These are phyloP conservation scores for Salarias fasciatus DNA, from an alignment of 2,797 vertebrate genomes.

Conservation along the genomic window DNA sequence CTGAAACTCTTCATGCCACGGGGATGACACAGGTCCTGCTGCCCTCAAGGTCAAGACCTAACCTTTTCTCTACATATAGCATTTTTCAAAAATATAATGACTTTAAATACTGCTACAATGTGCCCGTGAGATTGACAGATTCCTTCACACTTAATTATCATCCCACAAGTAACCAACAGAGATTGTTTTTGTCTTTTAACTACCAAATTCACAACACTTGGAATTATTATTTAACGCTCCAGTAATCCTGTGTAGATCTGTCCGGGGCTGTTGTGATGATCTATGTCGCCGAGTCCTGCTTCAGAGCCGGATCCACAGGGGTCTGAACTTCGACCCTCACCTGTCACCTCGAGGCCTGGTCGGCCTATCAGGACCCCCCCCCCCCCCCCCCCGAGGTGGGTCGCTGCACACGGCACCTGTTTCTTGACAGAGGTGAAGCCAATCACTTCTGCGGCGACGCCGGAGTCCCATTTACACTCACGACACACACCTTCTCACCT, in stretches of 20 bases:
- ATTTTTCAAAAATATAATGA: too few species aligned
- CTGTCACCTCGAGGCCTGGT: constrained; percentile 58
- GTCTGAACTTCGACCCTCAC: constrained; percentile 56
- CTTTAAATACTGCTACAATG: too few species aligned
- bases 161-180: too few species aligned
- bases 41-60: too few species aligned
- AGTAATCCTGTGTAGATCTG: not conserved
- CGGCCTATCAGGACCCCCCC: constrained; percentile 45
- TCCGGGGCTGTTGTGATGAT: constrained; percentile 11
- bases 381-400: constrained; percentile 29
- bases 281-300: constrained; percentile 14
- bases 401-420: constrained; percentile 46
- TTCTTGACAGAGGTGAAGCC: constrained; percentile 65
- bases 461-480: constrained; percentile 33
- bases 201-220: too few species aligned
- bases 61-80: too few species aligned
- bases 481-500: constrained; percentile 56
- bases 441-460: constrained; percentile 30
- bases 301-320: constrained; percentile 16
- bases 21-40: too few species aligned
- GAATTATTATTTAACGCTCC: too few species aligned
- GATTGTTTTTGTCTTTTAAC: too few species aligned
- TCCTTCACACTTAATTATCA: too few species aligned
- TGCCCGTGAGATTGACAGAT: too few species aligned
- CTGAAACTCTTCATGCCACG: too few species aligned